Conservation (phyloP, 2,113 vertebrate genomes). For the Pan troglodytes region DNA sequence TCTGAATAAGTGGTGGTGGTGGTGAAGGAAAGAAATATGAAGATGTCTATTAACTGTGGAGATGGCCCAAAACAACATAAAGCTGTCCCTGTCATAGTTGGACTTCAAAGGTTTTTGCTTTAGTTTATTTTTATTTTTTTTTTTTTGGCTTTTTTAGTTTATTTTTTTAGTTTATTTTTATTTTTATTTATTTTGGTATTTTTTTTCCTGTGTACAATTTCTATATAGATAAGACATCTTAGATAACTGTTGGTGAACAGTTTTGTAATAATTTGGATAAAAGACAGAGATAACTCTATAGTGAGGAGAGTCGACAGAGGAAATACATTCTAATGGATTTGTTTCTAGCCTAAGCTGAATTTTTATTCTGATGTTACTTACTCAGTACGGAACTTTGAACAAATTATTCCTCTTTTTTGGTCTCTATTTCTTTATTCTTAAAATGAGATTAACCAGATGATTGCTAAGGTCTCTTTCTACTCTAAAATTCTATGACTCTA, state of each 20-base stretch:
- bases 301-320: neutral
- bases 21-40: neutral
- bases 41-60: neutral
- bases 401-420: neutral
- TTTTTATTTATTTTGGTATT: neutral
- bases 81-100: neutral
- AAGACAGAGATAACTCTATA: neutral
- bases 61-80: neutral
- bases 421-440: neutral
- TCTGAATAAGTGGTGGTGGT: neutral
- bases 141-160: neutral
- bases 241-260: neutral
- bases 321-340: neutral
- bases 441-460: neutral
- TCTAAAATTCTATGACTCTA: neutral
- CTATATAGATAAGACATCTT: neutral
- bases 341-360: neutral
- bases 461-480: neutral
- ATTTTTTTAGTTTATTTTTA: neutral
- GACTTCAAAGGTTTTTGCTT: neutral
- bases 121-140: neutral
- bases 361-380: neutral
- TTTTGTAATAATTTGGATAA: slow-evolving; percentile 24
- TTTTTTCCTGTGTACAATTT: neutral
- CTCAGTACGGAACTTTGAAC: neutral